Evolutionary conservation across 2,888 invertebrate species (phyloP).

Genomic region (Lissocephala sabroskyi): DNA sequence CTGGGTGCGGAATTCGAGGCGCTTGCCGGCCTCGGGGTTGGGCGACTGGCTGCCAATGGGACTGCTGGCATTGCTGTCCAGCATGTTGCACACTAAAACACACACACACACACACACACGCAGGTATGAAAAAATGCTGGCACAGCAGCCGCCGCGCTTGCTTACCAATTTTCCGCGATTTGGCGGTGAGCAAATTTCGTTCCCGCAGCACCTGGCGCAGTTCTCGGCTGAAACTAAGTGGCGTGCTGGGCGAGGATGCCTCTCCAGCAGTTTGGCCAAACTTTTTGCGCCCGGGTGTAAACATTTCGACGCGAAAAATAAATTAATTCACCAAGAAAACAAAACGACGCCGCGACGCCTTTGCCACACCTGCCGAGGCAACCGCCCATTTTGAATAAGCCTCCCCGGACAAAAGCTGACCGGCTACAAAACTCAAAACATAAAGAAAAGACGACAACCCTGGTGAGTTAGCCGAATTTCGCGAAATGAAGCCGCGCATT

Average conservation of each 20-base stretch:
- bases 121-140: neutral
- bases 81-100: constrained; percentile 74
- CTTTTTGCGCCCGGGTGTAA: constrained; percentile 54
- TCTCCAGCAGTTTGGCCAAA: constrained; percentile 7
- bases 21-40: constrained; percentile 63
- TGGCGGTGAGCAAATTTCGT: constrained; percentile 77
- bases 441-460: constrained; percentile 22
- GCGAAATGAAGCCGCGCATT: too few relatives aligned
- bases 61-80: constrained; percentile 70
- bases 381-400: too few relatives aligned
- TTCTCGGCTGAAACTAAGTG: constrained; percentile 76
- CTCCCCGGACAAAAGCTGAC: neutral
- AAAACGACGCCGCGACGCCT: constrained; percentile 18
- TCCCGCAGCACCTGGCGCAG: constrained; percentile 76
- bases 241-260: constrained; percentile 62
- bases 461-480: too few relatives aligned
- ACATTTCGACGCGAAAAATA: constrained; percentile 46
- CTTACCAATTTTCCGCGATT: constrained; percentile 76
- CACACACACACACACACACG: neutral
- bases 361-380: too few relatives aligned
- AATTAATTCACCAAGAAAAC: too few relatives aligned
- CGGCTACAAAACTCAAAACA: neutral
- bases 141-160: neutral
- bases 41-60: constrained; percentile 51
- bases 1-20: constrained; percentile 72